A percentile compares a stretch with the other conserved stretches of the same genome.
These are phyloP conservation scores for Adoxophyes honmai DNA, from an alignment of 1,140 invertebrate species.

Conservation along the genomic window DNA sequence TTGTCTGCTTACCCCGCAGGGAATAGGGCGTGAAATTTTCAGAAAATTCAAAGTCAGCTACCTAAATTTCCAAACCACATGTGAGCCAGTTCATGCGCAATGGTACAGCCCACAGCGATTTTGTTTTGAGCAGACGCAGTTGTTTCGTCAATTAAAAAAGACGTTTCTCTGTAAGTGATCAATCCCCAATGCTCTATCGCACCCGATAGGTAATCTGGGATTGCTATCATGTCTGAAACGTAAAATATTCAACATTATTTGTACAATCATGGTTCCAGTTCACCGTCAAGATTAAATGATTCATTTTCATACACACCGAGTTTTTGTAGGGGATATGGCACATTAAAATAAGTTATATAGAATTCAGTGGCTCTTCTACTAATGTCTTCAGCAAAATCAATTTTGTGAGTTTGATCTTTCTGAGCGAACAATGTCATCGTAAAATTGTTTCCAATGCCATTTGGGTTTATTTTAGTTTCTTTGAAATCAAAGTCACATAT, in stretches of 20 bases:
- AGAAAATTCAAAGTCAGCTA: conserved; percentile 44
- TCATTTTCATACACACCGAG: conserved; percentile 84
- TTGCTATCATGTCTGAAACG: conserved; percentile 90
- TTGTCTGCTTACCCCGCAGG: too few relatives aligned
- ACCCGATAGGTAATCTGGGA: conserved; percentile 96
- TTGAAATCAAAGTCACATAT: conserved; percentile 90
- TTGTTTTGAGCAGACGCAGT: conserved; percentile 86
- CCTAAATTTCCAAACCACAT: conserved; percentile 94
- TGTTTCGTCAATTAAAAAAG: conserved; percentile 84
- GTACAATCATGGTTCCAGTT: too few relatives aligned
- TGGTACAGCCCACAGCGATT: conserved; percentile 87
- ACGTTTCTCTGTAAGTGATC: conserved; percentile 90
- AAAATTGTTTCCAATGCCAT: conserved; percentile 77
- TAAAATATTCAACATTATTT: too few relatives aligned
- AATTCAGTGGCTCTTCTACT: conserved; percentile 89
- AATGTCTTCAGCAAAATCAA: conserved; percentile 87
- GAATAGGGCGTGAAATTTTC: too few relatives aligned
- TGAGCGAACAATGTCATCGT: conserved; percentile 86
- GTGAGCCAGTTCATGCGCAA: conserved; percentile 96
- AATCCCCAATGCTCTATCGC: conserved; percentile 98
- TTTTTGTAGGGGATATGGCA: conserved; percentile 92
- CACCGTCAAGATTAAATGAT: too few relatives aligned
- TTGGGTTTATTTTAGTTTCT: conserved; percentile 75
- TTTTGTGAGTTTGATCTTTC: conserved; percentile 85
- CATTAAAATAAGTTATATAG: conserved; percentile 91